phyloP scores from a whole-genome alignment of 2,888 invertebrate genomes.

The Allacma fusca region DNA sequence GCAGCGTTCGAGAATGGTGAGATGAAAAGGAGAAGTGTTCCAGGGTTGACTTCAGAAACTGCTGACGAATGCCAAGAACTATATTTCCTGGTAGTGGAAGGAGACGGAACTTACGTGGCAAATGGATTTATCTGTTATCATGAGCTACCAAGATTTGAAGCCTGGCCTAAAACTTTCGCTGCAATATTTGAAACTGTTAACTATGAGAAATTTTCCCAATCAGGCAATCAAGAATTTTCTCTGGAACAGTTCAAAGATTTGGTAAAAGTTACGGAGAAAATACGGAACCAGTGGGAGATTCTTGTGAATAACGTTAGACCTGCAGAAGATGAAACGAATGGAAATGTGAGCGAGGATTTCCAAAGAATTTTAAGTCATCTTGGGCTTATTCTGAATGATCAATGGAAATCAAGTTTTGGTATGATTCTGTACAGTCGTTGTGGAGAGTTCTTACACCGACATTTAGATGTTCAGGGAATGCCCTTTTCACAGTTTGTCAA shows the following conservation, averaged over 20 bases:
- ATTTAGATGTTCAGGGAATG: neutral
- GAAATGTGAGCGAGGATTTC: no score
- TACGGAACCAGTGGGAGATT: neutral
- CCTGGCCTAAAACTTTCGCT: neutral
- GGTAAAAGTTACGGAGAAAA: neutral
- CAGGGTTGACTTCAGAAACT: neutral
- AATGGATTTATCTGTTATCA: slow-evolving; percentile 13
- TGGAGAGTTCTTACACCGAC: neutral
- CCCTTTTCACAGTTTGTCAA: neutral
- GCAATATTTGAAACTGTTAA: neutral
- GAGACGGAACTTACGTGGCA: slow-evolving; percentile 6
- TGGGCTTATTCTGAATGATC: neutral
- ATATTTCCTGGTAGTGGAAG: neutral
- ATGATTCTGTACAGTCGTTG: neutral
- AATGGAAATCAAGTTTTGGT: neutral
- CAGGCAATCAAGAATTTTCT: neutral
- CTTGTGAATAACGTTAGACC: neutral
- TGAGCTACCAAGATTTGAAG: neutral
- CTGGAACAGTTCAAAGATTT: neutral
- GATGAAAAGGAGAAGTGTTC: neutral
- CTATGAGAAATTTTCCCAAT: no score
- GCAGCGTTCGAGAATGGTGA: neutral
- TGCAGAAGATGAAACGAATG: neutral
- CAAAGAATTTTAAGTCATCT: no score
- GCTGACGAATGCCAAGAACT: neutral